These are phyloP conservation scores for Orbicella faveolata DNA, from an alignment of 64 coral and sea anemone genomes.

Conservation along the genomic window DNA sequence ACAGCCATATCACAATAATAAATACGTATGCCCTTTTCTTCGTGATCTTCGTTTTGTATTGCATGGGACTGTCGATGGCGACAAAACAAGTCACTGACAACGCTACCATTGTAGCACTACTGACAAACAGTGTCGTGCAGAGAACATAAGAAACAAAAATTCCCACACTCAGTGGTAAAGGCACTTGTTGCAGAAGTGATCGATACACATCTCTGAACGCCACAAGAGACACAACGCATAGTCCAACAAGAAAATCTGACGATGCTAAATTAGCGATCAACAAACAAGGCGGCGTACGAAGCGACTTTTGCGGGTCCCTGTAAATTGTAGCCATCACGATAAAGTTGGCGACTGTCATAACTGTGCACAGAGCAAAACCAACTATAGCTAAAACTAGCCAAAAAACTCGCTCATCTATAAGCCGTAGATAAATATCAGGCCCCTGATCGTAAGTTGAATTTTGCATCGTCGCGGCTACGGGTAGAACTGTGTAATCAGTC, in stretches of 20 bases:
- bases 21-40: conserved; percentile 1
- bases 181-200: background rate
- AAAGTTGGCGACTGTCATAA: background rate
- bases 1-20: background rate
- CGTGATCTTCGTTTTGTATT: conserved; percentile 16
- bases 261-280: conserved; percentile 23
- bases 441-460: background rate
- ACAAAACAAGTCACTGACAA: background rate
- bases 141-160: background rate
- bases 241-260: conserved; percentile 22
- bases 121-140: conserved; percentile 11
- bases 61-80: conserved; percentile 1
- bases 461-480: background rate
- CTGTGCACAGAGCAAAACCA: conserved; percentile 5
- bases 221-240: conserved; percentile 7
- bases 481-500: background rate
- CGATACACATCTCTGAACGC: conserved; percentile 26
- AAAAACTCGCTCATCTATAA: conserved; percentile 4
- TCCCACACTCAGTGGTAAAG: background rate
- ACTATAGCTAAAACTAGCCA: conserved; percentile 2
- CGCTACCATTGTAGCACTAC: conserved; percentile 4
- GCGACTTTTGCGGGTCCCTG: background rate
- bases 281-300: conserved; percentile 16
- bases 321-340: conserved; percentile 12
- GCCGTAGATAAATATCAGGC: conserved; percentile 12